phyloP scores from a whole-genome alignment of 1,140 invertebrate species.

The Oreohelix idahoensis region DNA sequence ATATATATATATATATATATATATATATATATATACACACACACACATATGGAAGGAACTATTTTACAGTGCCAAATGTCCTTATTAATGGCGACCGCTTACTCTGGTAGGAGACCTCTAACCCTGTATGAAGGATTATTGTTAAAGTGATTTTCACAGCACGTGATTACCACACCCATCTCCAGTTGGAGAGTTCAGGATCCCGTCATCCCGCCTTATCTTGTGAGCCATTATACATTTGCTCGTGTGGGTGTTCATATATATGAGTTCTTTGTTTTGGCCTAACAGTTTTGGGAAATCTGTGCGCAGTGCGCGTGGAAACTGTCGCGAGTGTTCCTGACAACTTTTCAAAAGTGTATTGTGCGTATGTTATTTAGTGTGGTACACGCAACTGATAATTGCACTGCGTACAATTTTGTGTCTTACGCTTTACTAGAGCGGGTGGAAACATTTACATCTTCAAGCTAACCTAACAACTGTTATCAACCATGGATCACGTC shows the following conservation, averaged over 20 bases:
- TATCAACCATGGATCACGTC: neutral
- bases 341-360: neutral
- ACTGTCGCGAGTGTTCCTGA: neutral
- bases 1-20: too few species aligned
- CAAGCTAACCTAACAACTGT: neutral
- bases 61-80: too few species aligned
- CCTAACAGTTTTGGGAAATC: neutral
- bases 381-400: too few species aligned
- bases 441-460: neutral
- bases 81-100: too few species aligned
- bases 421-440: neutral
- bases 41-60: too few species aligned
- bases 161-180: neutral
- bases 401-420: neutral
- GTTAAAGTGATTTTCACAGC: neutral
- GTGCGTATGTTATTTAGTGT: neutral
- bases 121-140: neutral
- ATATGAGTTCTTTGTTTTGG: neutral
- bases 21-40: too few species aligned
- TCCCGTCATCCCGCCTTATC: neutral
- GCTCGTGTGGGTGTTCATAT: neutral
- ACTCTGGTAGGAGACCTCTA: neutral
- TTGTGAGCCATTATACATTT: neutral
- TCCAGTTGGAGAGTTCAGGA: neutral
- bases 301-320: neutral